A percentile compares a stretch with the other conserved stretches of the same genome.
These are phyloP conservation scores for Cyclophora albipunctata DNA, from an alignment of 2,888 invertebrate species.

Conservation along the genomic window DNA sequence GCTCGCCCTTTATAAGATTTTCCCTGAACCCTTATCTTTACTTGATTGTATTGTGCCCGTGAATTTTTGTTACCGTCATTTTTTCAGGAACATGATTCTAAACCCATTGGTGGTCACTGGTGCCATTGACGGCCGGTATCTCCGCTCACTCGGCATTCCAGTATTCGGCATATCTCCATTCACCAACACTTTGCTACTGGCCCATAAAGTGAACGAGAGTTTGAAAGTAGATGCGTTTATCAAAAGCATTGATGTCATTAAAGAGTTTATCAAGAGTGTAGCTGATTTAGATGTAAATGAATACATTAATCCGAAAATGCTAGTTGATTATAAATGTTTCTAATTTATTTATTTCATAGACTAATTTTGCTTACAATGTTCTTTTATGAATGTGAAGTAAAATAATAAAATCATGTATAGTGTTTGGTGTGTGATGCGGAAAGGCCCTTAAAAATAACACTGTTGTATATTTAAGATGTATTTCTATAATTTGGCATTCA, in stretches of 20 bases:
- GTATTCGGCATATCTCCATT: slow-evolving; percentile 44
- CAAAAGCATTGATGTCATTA: slow-evolving; percentile 41
- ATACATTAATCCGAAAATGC: too few species aligned
- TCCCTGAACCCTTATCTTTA: too few species aligned
- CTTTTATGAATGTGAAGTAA: too few species aligned
- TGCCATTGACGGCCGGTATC: slow-evolving; percentile 37
- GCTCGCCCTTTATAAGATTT: too few species aligned
- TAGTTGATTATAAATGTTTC: neutral
- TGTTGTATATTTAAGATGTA: too few species aligned
- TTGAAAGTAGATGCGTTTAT: slow-evolving; percentile 35
- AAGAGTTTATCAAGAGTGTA: slow-evolving; percentile 11
- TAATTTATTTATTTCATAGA: neutral
- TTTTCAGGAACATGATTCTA: slow-evolving; percentile 35
- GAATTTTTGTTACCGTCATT: too few species aligned
- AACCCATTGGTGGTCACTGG: slow-evolving; percentile 35
- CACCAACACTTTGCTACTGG: slow-evolving; percentile 21
- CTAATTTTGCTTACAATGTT: too few species aligned
- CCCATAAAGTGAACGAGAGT: slow-evolving; percentile 41
- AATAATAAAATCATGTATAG: too few species aligned
- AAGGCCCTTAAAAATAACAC: too few species aligned
- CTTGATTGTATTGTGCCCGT: too few species aligned
- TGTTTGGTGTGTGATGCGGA: too few species aligned
- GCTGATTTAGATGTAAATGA: neutral
- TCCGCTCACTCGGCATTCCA: slow-evolving; percentile 41
- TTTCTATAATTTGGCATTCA: too few species aligned